A percentile compares a stretch with the other conserved stretches of the same genome.
These are phyloP conservation scores for Ctenopoma multispine DNA, from an alignment of 2,797 vertebrate genomes.

Conservation along the genomic window DNA sequence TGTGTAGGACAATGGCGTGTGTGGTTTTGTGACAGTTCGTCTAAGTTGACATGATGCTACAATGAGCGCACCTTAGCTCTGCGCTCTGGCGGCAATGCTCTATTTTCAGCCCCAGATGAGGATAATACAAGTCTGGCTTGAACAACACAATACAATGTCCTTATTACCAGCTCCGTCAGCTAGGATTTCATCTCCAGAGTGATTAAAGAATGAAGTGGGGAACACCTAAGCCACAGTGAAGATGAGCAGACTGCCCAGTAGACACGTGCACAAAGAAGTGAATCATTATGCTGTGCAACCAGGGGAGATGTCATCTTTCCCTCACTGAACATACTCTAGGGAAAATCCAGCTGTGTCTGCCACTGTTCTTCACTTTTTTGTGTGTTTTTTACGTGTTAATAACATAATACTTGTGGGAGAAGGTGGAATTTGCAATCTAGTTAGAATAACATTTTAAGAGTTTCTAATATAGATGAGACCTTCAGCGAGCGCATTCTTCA, in stretches of 20 bases:
- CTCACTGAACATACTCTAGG: slow-evolving; percentile 53
- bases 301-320: slow-evolving; percentile 37
- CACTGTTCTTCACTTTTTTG: slow-evolving; percentile 37
- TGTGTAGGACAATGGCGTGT: slow-evolving; percentile 52
- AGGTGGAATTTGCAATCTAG: slow-evolving; percentile 38
- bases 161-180: slow-evolving; percentile 54
- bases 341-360: slow-evolving; percentile 53
- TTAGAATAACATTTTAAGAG: slow-evolving; percentile 63
- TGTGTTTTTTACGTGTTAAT: slow-evolving; percentile 21
- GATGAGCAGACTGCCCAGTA: slow-evolving; percentile 43
- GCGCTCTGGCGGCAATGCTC: slow-evolving; percentile 14
- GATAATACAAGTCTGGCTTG: slow-evolving; percentile 42
- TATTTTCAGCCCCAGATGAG: slow-evolving; percentile 54
- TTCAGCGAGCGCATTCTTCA: slow-evolving; percentile 31
- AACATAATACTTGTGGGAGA: slow-evolving; percentile 45
- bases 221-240: slow-evolving; percentile 62
- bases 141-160: slow-evolving; percentile 42
- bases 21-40: slow-evolving; percentile 58
- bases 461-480: slow-evolving; percentile 24
- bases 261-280: slow-evolving; percentile 57
- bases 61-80: slow-evolving; percentile 33
- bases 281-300: slow-evolving; percentile 63
- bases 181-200: slow-evolving; percentile 67
- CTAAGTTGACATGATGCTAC: slow-evolving; percentile 44
- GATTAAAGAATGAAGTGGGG: slow-evolving; percentile 61